Percentiles rank a stretch among this genome's conserved stretches.
Evolutionary conservation across 2,797 vertebrate genomes (phyloP).

Genomic region (Alfaro cultratus): DNA sequence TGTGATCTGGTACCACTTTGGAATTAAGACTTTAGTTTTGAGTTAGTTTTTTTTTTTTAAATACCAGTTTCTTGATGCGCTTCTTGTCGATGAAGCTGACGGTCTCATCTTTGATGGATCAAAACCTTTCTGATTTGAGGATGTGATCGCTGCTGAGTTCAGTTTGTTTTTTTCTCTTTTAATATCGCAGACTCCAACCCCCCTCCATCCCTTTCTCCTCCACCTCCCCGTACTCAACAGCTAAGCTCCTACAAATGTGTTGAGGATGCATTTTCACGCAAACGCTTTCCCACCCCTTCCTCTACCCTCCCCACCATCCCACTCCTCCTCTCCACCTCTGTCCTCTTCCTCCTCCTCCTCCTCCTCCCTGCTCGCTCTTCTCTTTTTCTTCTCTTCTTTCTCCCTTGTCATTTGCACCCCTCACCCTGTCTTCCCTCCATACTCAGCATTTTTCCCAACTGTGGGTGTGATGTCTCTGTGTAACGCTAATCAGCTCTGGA

Average conservation of each 20-base stretch:
- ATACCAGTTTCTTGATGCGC: not conserved
- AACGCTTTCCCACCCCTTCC: constrained; percentile 63
- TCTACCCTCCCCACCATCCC: constrained; percentile 24
- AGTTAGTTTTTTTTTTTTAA: not conserved
- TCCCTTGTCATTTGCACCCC: constrained; percentile 74
- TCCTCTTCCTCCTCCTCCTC: constrained; percentile 31
- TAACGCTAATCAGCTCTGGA: constrained; percentile 81
- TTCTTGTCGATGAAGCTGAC: constrained; percentile 7
- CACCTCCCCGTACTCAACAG: constrained; percentile 51
- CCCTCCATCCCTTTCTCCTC: not conserved
- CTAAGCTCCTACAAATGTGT: constrained; percentile 84
- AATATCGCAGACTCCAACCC: constrained; percentile 39
- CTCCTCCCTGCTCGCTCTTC: constrained; percentile 41
- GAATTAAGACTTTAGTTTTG: not conserved
- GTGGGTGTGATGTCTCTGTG: constrained; percentile 81
- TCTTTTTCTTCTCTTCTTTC: constrained; percentile 67
- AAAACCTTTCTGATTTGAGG: constrained; percentile 80
- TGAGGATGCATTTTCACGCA: constrained; percentile 82
- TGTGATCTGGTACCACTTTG: not conserved
- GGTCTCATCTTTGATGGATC: constrained; percentile 70
- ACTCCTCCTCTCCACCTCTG: constrained; percentile 37
- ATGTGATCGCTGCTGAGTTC: constrained; percentile 78
- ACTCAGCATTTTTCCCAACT: constrained; percentile 79
- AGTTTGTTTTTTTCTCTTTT: constrained; percentile 67
- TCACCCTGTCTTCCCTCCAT: constrained; percentile 60